phyloP scores from a whole-genome alignment of 53 echinoderm and acorn worm species.

The Paracentrotus lividus region DNA sequence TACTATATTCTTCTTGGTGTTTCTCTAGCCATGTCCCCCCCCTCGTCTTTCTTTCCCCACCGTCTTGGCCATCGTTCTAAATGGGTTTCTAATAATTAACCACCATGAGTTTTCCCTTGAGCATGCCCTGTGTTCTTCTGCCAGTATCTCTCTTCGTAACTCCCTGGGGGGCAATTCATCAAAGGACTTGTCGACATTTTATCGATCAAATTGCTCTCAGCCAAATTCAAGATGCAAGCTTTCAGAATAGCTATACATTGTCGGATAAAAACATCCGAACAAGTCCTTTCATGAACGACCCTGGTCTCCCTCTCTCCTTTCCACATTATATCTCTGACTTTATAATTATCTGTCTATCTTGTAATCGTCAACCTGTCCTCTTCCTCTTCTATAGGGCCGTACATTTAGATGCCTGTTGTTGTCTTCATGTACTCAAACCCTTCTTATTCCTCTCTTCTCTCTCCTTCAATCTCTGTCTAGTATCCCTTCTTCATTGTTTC shows the following conservation, averaged over 20 bases:
- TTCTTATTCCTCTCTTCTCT: not conserved
- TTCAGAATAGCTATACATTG: too few relatives aligned
- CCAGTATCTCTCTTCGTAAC: not conserved
- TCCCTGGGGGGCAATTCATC: too few relatives aligned
- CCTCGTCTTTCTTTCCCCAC: not conserved
- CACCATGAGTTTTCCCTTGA: too few relatives aligned
- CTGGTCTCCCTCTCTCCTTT: not conserved
- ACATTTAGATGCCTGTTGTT: not conserved
- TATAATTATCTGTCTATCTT: not conserved
- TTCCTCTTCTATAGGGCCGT: not conserved
- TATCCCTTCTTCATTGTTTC: not conserved
- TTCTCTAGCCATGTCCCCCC: too few relatives aligned
- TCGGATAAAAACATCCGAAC: too few relatives aligned
- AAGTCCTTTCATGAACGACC: too few relatives aligned
- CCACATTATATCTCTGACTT: not conserved
- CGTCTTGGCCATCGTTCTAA: not conserved
- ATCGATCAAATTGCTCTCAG: too few relatives aligned
- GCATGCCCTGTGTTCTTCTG: not conserved
- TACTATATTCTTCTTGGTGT: too few relatives aligned
- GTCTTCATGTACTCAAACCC: not conserved
- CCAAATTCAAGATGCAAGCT: too few relatives aligned
- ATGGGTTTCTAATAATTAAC: too few relatives aligned
- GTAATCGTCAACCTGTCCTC: not conserved
- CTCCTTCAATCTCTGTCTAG: not conserved
- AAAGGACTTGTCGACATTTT: too few relatives aligned